Evolutionary conservation across 2,113 vertebrate genomes (phyloP).

Genomic region (Corythoichthys intestinalis): DNA sequence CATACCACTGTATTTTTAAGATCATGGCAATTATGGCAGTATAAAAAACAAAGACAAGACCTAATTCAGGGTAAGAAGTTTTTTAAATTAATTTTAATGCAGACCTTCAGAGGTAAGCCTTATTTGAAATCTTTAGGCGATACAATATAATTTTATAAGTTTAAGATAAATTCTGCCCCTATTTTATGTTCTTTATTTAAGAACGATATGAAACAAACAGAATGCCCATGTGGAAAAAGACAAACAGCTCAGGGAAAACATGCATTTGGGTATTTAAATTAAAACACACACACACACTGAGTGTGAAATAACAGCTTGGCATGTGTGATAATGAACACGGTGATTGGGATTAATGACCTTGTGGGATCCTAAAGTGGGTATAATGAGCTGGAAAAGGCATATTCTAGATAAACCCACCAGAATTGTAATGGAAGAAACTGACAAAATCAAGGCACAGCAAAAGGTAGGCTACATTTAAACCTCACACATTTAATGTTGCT

Average conservation of each 20-base stretch:
- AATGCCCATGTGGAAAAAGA: slow-evolving; percentile 49
- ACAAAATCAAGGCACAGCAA: slow-evolving; percentile 41
- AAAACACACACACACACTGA: slow-evolving; percentile 53
- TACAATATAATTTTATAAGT: slow-evolving; percentile 36
- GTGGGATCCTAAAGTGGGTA: slow-evolving; percentile 65
- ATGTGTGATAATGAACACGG: slow-evolving; percentile 68
- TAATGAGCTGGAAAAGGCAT: slow-evolving; percentile 71
- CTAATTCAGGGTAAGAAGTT: too few relatives aligned
- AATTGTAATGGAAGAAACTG: slow-evolving; percentile 66
- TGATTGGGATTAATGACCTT: slow-evolving; percentile 73
- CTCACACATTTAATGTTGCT: slow-evolving; percentile 53
- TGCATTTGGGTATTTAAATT: slow-evolving; percentile 37
- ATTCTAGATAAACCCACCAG: slow-evolving; percentile 62
- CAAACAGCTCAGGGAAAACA: slow-evolving; percentile 14
- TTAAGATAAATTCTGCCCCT: slow-evolving; percentile 24
- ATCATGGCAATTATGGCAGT: too few relatives aligned
- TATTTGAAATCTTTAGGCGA: too few relatives aligned
- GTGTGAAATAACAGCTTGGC: slow-evolving; percentile 64
- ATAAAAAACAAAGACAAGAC: too few relatives aligned
- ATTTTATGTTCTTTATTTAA: slow-evolving; percentile 46
- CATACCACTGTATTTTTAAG: too few relatives aligned
- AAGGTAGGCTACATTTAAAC: slow-evolving; percentile 48
- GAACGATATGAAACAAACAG: slow-evolving; percentile 46
- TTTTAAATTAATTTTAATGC: too few relatives aligned
- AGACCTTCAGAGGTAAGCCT: too few relatives aligned